These are phyloP conservation scores for Limnothrissa miodon DNA, from an alignment of 2,113 vertebrate species.

Conservation along the genomic window DNA sequence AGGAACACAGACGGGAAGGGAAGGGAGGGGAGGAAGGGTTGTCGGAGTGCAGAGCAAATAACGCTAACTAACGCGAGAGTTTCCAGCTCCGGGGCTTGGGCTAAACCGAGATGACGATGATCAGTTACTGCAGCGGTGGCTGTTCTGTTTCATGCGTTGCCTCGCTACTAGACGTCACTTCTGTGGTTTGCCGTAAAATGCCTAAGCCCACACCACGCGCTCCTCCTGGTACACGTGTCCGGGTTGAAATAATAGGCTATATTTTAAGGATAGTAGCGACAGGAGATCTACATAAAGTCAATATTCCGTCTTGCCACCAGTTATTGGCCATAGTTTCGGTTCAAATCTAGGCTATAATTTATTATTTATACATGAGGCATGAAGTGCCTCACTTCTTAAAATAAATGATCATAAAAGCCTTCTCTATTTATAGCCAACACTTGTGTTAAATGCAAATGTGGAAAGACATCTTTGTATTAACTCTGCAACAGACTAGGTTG, in stretches of 20 bases:
- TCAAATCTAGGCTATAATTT: too few species aligned
- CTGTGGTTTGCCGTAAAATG: background rate
- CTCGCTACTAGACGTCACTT: background rate
- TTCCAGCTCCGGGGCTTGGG: conserved; percentile 26
- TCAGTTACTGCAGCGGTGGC: conserved; percentile 11
- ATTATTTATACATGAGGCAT: too few species aligned
- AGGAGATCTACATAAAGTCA: too few species aligned
- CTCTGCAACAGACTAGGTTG: too few species aligned
- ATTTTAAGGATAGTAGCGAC: background rate
- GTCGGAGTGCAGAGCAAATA: conserved; percentile 31
- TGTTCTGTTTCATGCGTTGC: conserved; percentile 1
- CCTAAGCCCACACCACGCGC: background rate
- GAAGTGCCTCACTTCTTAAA: too few species aligned
- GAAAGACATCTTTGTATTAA: too few species aligned
- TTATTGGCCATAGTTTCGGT: too few species aligned
- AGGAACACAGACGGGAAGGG: conserved; percentile 54
- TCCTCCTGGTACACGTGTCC: background rate
- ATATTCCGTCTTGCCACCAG: background rate
- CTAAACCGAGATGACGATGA: conserved; percentile 10
- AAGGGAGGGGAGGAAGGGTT: conserved; percentile 58
- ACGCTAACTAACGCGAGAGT: conserved; percentile 40
- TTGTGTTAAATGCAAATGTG: too few species aligned
- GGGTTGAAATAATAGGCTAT: background rate
- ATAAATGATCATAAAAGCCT: too few species aligned
- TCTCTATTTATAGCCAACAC: too few species aligned